Evolutionary conservation across 2,113 vertebrate species (phyloP).

Genomic region (Dendrocopos noguchii): DNA sequence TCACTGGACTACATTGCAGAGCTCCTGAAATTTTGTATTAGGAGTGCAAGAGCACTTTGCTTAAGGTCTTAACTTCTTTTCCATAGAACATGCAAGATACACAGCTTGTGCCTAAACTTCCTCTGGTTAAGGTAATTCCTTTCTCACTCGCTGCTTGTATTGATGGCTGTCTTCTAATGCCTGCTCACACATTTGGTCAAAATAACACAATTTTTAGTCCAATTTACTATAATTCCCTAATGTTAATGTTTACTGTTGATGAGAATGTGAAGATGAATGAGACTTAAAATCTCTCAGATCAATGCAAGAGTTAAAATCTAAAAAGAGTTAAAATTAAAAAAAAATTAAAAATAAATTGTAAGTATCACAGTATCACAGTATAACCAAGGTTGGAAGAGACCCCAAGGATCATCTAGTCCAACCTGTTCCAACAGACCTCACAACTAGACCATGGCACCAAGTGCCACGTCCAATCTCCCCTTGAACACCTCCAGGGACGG

Average conservation of each 20-base stretch:
- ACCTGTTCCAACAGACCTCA: too few relatives aligned
- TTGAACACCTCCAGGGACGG: too few relatives aligned
- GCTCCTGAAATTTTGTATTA: not conserved
- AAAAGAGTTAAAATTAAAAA: too few relatives aligned
- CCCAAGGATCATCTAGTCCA: too few relatives aligned
- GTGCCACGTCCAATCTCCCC: too few relatives aligned
- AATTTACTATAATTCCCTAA: not conserved
- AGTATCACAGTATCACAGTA: too few relatives aligned
- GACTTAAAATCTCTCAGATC: not conserved
- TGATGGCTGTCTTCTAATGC: not conserved
- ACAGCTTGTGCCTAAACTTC: not conserved
- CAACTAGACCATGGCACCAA: too few relatives aligned
- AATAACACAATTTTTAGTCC: not conserved
- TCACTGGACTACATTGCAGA: not conserved
- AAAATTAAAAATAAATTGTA: not conserved
- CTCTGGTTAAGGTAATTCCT: not conserved
- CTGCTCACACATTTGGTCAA: not conserved
- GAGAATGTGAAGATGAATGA: not conserved
- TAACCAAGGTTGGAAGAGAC: too few relatives aligned
- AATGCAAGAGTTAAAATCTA: not conserved
- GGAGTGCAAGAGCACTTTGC: not conserved
- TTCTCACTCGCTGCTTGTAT: not conserved
- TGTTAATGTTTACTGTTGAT: not conserved
- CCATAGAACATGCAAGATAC: not conserved
- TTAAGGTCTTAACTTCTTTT: not conserved